Base-by-base conservation (phyloP, 2,113 vertebrate genomes). In the Sinocyclocheilus grahami region DNA sequence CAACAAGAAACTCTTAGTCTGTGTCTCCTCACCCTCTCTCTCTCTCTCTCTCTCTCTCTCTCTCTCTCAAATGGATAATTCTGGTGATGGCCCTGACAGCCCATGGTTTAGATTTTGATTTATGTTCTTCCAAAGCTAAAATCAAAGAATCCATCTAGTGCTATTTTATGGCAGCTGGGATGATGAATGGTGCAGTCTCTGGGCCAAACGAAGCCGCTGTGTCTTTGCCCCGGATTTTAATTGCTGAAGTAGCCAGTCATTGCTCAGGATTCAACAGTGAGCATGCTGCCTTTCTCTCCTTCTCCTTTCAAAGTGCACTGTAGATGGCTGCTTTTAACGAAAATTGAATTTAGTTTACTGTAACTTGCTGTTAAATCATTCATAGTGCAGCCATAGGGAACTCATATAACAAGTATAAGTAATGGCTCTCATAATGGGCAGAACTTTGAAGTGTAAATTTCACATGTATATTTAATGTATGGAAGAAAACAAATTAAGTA, bases 111-210 rank as follows among this genome's bases (percentile, higher is more conserved):
- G 97, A 99, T 99, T 99, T 99, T 99, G 98, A 99, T 99, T 99
- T 99, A 99, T 99, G 98, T 98, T 99, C 97, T 98, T 98, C 97
- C 97, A 97, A 98, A 98, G 97, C 97, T 99, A 99, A 99, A 99
- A 99, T 99, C 98, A 99, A 99, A 99, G 97, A 99, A 99, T 99
- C 97, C 98, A 99, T 99, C 98, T 99, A 97, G 96, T 97, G 97
- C 97, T 98, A 97, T 98, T 99, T 99, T 99, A 99, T 99, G 98
- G 98, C 98, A 99, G 97, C 97, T 97, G 95, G 97, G 96, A 99
- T 99, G 98, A 99, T 99, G 98, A 98, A 99, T 99, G 98, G 97
- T 95, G 96, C 96, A 97, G 96, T 98, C 97, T 97, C 95, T 95
- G 95, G 97, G 97, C 97, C 97, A 96, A 96, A 97, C 96, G 96